Evolutionary conservation across 1,140 invertebrate species (phyloP).

Genomic region (Aplysia californica): DNA sequence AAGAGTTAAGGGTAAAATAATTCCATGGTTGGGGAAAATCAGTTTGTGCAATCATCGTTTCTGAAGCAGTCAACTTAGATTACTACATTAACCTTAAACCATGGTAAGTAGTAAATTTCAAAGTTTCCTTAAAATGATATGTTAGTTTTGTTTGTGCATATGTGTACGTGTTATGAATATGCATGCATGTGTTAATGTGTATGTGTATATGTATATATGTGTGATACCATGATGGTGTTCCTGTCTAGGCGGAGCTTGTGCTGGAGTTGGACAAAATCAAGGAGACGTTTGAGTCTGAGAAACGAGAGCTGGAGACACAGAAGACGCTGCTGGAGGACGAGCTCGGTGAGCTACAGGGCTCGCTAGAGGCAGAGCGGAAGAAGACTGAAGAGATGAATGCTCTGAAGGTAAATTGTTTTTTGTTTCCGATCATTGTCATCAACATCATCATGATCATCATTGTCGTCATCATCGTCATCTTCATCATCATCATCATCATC

Average conservation of each 20-base stretch:
- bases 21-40: no score
- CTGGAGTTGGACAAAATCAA: slow-evolving; percentile 12
- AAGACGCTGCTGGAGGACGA: slow-evolving; percentile 3
- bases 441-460: not conserved
- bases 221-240: no score
- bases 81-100: no score
- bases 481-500: not conserved
- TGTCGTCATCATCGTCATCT: not conserved
- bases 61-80: no score
- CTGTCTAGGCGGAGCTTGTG: slow-evolving; percentile 8
- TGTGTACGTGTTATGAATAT: no score
- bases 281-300: slow-evolving; percentile 14
- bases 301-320: slow-evolving; percentile 9
- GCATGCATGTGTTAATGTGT: no score
- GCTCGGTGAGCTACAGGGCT: not conserved
- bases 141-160: no score
- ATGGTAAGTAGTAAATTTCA: no score
- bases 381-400: not conserved
- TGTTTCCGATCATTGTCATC: not conserved
- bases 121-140: no score
- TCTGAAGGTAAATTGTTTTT: slow-evolving; percentile 11
- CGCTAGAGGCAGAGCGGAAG: not conserved
- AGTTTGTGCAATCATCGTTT: no score
- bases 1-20: no score
- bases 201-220: no score